phyloP scores from a whole-genome alignment of 2,888 invertebrate genomes.

The Dolichomitus sp. region DNA sequence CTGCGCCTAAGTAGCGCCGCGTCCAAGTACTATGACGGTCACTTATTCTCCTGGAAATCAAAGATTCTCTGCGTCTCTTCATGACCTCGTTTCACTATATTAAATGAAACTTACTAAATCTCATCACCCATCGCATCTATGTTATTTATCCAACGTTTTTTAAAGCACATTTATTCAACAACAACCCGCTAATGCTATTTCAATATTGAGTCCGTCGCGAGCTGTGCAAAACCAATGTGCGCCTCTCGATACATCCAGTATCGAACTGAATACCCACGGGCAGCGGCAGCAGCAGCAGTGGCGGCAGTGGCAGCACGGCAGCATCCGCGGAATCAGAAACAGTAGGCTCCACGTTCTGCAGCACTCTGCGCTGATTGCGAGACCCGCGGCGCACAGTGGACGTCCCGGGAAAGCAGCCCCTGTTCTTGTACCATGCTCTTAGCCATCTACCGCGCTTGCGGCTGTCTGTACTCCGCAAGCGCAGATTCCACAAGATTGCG shows the following conservation, averaged over 20 bases:
- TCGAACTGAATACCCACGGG: slow-evolving; percentile 41
- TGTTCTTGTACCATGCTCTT: slow-evolving; percentile 14
- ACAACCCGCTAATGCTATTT: background rate
- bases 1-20: background rate
- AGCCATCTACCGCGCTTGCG: slow-evolving; percentile 4
- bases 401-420: slow-evolving; percentile 45
- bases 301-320: slow-evolving; percentile 17
- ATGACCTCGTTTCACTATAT: background rate
- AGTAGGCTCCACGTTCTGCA: slow-evolving; percentile 28
- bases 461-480: slow-evolving; percentile 2
- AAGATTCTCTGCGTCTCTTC: background rate
- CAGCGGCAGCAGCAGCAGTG: slow-evolving; percentile 36
- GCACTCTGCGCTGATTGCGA: slow-evolving; percentile 42
- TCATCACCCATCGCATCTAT: background rate
- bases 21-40: background rate
- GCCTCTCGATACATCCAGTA: slow-evolving; percentile 40
- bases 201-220: background rate
- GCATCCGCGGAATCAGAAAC: slow-evolving; percentile 36
- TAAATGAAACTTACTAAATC: background rate
- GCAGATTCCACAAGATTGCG: background rate
- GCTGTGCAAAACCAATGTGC: slow-evolving; percentile 14
- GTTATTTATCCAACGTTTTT: background rate
- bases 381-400: slow-evolving; percentile 26
- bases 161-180: background rate
- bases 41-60: slow-evolving; percentile 14